A percentile compares a stretch with the other conserved stretches of the same genome.
Conservation (phyloP, 2,888 invertebrate species). For the Drosophila prostipennis region DNA sequence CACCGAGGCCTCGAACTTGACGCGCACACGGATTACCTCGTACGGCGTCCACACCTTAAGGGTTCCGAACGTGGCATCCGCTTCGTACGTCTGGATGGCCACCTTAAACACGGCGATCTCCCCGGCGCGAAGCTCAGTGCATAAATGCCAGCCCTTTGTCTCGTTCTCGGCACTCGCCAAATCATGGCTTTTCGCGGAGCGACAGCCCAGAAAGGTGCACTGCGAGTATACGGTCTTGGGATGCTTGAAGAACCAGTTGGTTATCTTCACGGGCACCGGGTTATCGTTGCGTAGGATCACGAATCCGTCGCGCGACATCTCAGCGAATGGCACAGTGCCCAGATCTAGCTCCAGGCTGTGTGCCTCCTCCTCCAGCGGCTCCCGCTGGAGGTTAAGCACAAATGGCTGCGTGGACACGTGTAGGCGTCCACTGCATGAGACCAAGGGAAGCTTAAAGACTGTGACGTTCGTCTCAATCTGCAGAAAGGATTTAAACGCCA, state of each 20-base stretch:
- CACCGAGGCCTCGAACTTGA: constrained; percentile 90
- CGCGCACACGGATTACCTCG: constrained; percentile 89
- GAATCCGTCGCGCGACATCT: constrained; percentile 80
- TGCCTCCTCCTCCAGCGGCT: constrained; percentile 14
- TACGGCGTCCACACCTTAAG: constrained; percentile 90
- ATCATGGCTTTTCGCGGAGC: constrained; percentile 14
- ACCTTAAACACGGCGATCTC: constrained; percentile 86
- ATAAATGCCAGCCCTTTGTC: constrained; percentile 64
- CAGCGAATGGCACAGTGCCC: constrained; percentile 82
- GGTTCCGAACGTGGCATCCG: constrained; percentile 88
- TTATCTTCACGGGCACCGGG: constrained; percentile 81
- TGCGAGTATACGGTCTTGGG: constrained; percentile 79
- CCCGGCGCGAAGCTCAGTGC: constrained; percentile 69
- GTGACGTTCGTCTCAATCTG: constrained; percentile 85
- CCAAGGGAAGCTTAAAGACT: constrained; percentile 84
- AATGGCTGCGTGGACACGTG: constrained; percentile 78
- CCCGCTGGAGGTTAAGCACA: constrained; percentile 30
- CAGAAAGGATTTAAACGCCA: constrained; percentile 73
- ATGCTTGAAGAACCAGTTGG: constrained; percentile 81
- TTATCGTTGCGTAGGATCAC: constrained; percentile 82
- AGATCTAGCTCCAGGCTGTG: constrained; percentile 81
- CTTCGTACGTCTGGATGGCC: constrained; percentile 87
- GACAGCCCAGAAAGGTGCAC: constrained; percentile 86
- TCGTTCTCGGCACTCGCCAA: constrained; percentile 17
- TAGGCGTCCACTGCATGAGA: constrained; percentile 85